Conservation (phyloP, 1,140 invertebrate genomes). For the Ostrea edulis region DNA sequence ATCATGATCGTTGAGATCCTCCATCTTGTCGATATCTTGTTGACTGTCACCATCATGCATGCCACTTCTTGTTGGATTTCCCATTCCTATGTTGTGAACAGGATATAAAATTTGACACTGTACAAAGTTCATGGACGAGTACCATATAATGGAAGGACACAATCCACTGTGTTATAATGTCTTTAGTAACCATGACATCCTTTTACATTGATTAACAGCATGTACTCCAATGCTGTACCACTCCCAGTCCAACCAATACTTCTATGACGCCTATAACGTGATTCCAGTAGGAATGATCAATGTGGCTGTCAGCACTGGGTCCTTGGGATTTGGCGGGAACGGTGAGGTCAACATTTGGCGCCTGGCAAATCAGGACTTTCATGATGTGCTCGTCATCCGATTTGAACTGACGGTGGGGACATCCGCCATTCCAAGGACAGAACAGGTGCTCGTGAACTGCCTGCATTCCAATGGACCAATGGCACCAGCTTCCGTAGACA, state of each 20-base stretch:
- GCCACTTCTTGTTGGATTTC: no score
- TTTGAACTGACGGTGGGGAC: slow-evolving; percentile 22
- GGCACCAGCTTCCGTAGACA: slow-evolving; percentile 4
- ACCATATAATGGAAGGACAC: no score
- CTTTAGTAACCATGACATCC: neutral
- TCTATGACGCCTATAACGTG: neutral
- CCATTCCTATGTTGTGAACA: no score
- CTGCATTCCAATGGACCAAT: slow-evolving; percentile 16
- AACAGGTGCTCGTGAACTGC: slow-evolving; percentile 31
- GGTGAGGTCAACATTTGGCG: slow-evolving; percentile 34
- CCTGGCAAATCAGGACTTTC: slow-evolving; percentile 32
- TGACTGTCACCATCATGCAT: no score
- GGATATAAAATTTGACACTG: no score
- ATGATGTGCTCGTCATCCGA: neutral
- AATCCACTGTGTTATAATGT: no score
- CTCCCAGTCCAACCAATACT: neutral
- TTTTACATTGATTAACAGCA: neutral
- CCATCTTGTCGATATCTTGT: no score
- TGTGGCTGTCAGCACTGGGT: neutral
- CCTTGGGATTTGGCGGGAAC: slow-evolving; percentile 13
- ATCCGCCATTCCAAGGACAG: slow-evolving; percentile 1
- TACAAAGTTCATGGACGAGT: no score
- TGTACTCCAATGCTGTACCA: slow-evolving; percentile 27
- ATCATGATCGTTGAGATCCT: no score
- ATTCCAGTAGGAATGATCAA: slow-evolving; percentile 21